Evolutionary conservation across 1,140 invertebrate species (phyloP).

Genomic region (Parapsyche elsis): DNA sequence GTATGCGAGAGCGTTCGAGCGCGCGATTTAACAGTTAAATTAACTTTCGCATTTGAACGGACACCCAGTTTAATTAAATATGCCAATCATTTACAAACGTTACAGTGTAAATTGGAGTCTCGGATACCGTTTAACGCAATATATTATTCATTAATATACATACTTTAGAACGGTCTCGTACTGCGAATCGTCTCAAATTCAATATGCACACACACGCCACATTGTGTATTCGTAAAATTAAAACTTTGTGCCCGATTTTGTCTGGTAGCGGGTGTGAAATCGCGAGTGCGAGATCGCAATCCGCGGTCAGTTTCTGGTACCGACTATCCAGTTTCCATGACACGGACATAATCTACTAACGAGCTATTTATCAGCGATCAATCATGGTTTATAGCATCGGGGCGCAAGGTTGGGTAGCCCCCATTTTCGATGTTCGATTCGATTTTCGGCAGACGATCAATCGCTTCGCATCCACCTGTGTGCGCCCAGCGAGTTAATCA

Average conservation of each 20-base stretch:
- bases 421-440: conserved; percentile 32
- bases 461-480: background rate
- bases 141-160: too few relatives aligned
- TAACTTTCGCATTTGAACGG: too few relatives aligned
- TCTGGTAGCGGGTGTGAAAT: background rate
- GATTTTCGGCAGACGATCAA: background rate
- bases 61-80: too few relatives aligned
- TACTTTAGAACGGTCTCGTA: background rate
- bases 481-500: too few relatives aligned
- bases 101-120: too few relatives aligned
- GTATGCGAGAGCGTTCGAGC: too few relatives aligned
- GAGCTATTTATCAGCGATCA: conserved; percentile 41
- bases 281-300: conserved; percentile 12
- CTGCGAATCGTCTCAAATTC: background rate
- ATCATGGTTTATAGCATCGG: conserved; percentile 34
- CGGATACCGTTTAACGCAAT: too few relatives aligned
- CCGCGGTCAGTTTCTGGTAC: conserved; percentile 9
- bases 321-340: conserved; percentile 36
- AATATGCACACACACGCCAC: background rate
- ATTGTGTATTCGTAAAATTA: background rate
- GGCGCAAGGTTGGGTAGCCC: background rate
- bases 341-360: conserved; percentile 41
- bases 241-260: background rate
- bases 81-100: too few relatives aligned
- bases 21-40: too few relatives aligned